Conservation (phyloP, 64 coral and sea anemone genomes). For the Hydrozoanthus tunicans region DNA sequence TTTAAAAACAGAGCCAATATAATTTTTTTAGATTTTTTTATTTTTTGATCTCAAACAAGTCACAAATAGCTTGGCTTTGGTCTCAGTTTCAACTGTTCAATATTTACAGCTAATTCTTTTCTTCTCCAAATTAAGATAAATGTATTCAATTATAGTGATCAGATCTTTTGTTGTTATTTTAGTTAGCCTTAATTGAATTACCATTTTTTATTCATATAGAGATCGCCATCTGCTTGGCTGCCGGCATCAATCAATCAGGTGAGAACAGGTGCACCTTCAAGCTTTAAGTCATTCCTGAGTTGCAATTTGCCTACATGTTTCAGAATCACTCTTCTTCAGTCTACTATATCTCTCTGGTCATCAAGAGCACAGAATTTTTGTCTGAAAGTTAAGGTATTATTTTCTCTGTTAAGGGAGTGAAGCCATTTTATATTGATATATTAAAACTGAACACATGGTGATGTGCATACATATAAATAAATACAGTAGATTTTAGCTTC, state of each 20-base stretch:
- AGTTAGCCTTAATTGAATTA: background rate
- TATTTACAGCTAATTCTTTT: no score
- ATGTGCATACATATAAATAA: background rate
- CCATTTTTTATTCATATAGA: constrained; percentile 57
- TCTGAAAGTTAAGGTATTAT: no score
- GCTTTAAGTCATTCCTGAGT: background rate
- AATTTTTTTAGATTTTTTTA: no score
- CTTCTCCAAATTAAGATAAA: no score
- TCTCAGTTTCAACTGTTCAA: no score
- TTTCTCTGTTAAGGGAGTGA: no score
- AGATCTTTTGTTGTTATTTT: background rate
- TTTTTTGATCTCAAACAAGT: no score
- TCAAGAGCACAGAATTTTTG: no score
- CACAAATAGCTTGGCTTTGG: no score
- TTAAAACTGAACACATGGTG: background rate
- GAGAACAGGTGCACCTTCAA: background rate
- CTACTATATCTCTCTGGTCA: no score
- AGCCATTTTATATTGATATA: background rate
- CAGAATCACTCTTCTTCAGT: background rate
- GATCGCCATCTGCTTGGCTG: constrained; percentile 82
- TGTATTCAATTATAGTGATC: no score
- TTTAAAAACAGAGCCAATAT: background rate
- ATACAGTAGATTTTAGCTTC: no score
- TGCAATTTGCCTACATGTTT: constrained; percentile 2
- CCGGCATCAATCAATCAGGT: constrained; percentile 96